Conservation (phyloP, 1,140 invertebrate genomes). For the Stegodyphus dumicola region DNA sequence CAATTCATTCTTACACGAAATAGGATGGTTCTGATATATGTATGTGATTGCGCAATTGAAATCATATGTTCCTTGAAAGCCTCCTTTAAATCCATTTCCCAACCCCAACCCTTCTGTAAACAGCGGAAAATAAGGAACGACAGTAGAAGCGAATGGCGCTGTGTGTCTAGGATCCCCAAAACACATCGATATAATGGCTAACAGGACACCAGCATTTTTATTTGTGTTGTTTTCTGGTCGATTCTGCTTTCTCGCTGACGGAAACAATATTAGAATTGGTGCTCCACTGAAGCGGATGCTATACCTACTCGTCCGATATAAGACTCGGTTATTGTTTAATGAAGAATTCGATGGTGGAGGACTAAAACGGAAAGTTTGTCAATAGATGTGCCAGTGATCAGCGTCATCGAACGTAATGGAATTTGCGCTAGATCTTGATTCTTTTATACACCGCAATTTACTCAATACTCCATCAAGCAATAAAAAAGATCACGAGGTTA, state of each 20-base stretch:
- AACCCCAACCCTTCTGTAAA: slow-evolving; percentile 31
- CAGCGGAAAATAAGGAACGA: slow-evolving; percentile 21
- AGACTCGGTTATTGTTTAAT: slow-evolving; percentile 46
- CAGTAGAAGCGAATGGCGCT: slow-evolving; percentile 9
- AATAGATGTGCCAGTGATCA: too few relatives aligned
- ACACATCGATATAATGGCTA: slow-evolving; percentile 50
- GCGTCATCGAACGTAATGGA: too few relatives aligned
- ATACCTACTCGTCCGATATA: slow-evolving; percentile 16
- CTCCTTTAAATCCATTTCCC: slow-evolving; percentile 40
- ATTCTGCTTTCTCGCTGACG: slow-evolving; percentile 46
- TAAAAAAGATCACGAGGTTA: too few relatives aligned
- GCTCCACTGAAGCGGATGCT: slow-evolving; percentile 43
- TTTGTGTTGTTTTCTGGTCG: slow-evolving; percentile 49
- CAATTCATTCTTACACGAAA: slow-evolving; percentile 40
- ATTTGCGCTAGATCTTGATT: too few relatives aligned
- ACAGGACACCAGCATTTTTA: slow-evolving; percentile 43
- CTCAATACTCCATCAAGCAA: too few relatives aligned
- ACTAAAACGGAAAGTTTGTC: background rate
- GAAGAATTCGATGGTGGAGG: slow-evolving; percentile 21
- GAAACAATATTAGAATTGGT: slow-evolving; percentile 54
- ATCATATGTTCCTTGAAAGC: slow-evolving; percentile 37
- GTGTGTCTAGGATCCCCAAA: slow-evolving; percentile 25
- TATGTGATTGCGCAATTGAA: slow-evolving; percentile 30
- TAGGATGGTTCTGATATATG: slow-evolving; percentile 27
- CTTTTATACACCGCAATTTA: too few relatives aligned